phyloP scores from a whole-genome alignment of 2,113 vertebrate species.

The Lamprotornis superbus region DNA sequence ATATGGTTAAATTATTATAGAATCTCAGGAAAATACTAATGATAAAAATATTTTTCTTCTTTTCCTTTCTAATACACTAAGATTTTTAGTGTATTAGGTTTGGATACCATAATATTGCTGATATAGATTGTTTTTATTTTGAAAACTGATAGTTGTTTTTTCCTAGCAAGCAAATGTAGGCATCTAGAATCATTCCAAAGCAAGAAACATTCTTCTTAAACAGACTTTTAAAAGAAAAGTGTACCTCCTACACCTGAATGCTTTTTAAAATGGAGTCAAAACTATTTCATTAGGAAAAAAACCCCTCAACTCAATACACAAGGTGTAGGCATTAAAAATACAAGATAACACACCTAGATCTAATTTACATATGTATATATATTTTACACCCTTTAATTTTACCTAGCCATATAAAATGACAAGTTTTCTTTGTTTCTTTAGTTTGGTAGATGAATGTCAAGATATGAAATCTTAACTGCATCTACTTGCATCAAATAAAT shows the following conservation, averaged over 20 bases:
- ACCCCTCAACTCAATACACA: not conserved
- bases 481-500: not conserved
- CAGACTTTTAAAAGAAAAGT: not conserved
- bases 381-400: not conserved
- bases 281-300: no score
- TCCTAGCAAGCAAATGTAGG: not conserved
- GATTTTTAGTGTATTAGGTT: not conserved
- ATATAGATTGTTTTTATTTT: not conserved
- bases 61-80: not conserved
- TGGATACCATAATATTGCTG: not conserved
- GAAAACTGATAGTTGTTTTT: not conserved
- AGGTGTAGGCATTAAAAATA: not conserved
- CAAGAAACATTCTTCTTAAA: not conserved
- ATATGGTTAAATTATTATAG: not conserved
- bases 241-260: not conserved
- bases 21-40: not conserved
- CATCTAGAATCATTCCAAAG: not conserved
- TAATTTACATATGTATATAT: not conserved
- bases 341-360: not conserved
- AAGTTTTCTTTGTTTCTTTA: not conserved
- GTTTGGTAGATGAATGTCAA: not conserved
- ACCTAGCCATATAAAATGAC: not conserved
- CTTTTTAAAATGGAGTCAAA: not conserved
- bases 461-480: not conserved
- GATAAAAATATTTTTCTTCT: not conserved